These are phyloP conservation scores for Schizaphis graminum DNA, from an alignment of 2,888 invertebrate genomes.

Conservation along the genomic window DNA sequence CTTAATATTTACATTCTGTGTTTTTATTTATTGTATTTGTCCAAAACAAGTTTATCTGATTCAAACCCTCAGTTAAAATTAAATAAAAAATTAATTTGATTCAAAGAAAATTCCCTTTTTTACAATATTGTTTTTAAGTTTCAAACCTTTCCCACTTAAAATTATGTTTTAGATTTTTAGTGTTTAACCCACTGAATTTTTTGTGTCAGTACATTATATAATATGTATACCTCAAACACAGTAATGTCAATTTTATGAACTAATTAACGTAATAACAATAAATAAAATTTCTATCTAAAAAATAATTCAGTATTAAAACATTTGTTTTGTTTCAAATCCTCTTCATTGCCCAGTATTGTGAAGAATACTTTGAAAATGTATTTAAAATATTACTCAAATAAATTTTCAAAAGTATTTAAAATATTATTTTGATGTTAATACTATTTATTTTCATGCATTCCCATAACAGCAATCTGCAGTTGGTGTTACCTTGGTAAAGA, in stretches of 20 bases:
- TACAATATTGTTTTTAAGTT: background rate
- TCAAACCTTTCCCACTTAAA: background rate
- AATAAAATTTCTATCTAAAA: constrained; percentile 28
- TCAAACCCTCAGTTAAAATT: background rate
- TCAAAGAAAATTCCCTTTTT: background rate
- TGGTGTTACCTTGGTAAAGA: background rate
- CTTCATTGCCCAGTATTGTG: background rate
- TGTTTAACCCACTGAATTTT: background rate
- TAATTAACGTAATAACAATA: constrained; percentile 36
- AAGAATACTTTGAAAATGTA: background rate
- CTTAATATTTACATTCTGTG: constrained; percentile 7
- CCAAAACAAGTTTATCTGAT: background rate
- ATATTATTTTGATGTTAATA: background rate
- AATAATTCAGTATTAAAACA: constrained; percentile 34
- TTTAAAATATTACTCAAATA: background rate
- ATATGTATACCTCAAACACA: background rate
- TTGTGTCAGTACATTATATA: constrained; percentile 16
- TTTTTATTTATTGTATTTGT: constrained; percentile 36
- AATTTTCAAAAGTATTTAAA: background rate
- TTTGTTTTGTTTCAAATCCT: constrained; percentile 1
- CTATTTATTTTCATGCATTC: background rate
- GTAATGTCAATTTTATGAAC: constrained; percentile 32
- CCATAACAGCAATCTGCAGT: background rate
- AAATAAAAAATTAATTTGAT: background rate
- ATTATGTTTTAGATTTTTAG: background rate